These are phyloP conservation scores for Aporophyla nigra DNA, from an alignment of 2,888 invertebrate species.

Conservation along the genomic window DNA sequence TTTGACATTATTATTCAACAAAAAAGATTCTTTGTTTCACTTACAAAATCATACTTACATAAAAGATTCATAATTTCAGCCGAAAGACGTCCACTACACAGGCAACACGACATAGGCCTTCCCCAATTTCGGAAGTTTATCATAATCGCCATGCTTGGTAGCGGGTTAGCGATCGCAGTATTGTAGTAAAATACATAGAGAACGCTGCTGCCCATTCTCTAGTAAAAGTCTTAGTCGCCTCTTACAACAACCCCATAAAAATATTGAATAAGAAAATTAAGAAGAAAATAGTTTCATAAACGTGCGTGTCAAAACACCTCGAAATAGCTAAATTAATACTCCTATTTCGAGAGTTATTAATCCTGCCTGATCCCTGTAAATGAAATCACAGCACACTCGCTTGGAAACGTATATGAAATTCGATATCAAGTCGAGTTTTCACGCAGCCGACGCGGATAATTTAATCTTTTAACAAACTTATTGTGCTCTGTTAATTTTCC, in stretches of 20 bases:
- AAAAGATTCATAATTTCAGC: neutral
- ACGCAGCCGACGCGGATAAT: constrained; percentile 7
- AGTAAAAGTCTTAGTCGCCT: too few relatives aligned
- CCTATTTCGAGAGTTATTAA: constrained; percentile 40
- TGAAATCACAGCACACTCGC: constrained; percentile 36
- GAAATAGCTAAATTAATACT: constrained; percentile 49
- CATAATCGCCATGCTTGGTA: too few relatives aligned
- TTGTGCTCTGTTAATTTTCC: constrained; percentile 11
- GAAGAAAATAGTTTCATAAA: constrained; percentile 5
- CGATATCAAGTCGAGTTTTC: constrained; percentile 24
- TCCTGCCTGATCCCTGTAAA: constrained; percentile 47
- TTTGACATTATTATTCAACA: neutral
- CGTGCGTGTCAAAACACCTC: constrained; percentile 14
- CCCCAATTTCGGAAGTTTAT: too few relatives aligned
- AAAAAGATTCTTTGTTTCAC: neutral
- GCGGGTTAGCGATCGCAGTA: too few relatives aligned
- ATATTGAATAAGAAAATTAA: constrained; percentile 31
- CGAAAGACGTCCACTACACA: too few relatives aligned
- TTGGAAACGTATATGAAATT: constrained; percentile 38
- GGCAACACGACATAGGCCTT: too few relatives aligned
- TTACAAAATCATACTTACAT: constrained; percentile 21
- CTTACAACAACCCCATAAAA: constrained; percentile 8
- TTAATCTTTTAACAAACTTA: constrained; percentile 28
- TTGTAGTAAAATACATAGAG: too few relatives aligned
- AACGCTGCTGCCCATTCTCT: too few relatives aligned